Evolutionary conservation across 1,140 invertebrate genomes (phyloP), one percentile per base, ranked within the genome.

Genomic region (Eurytemora carolleeae): DNA sequence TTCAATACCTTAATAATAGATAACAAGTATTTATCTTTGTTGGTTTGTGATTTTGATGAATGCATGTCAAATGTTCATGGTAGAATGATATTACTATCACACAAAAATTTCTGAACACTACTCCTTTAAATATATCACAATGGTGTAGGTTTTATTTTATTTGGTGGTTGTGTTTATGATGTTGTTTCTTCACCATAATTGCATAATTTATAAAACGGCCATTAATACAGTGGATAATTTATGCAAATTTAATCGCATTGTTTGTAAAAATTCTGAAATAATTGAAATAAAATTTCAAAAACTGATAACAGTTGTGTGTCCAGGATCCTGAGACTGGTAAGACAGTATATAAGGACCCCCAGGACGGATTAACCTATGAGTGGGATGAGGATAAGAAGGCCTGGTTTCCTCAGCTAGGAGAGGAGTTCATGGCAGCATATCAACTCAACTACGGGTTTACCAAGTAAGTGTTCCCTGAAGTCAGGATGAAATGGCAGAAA

Each of bases 381-480:
- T 97, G 87, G 89, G 90, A 97, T 74, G 75, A 75, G 57, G 78
- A 81, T 26, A 94, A 88, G 71, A 84, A 81, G 67, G 91, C 90
- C 3, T 97, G 91, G 88, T 90, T 96, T 77, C 92, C 92, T 15
- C 69, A 84, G 79, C 80, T 98, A 62, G 88, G 96, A 76, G 89
- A 95, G 69, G 89, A 97, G 66, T 98, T 98, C 69, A 81, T 98
- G 72, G 94, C 92, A 1, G 77, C 78, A 58, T 98, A 98, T 76
- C 91, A 97, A 75, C 84, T 96, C 79, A 90, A 78, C 70, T 98
- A 98, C 76, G 92, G 91, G 3, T 87, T 87, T 71, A 75, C 78
- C 64, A 76, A 44, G 31, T 44, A 44, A 7, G 31, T 44, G n/a
- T n/a, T n/a, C n/a, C n/a, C n/a, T n/a, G n/a, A n/a, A n/a, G n/a